Percentiles rank a stretch among this genome's conserved stretches.
phyloP scores from a whole-genome alignment of 1,140 invertebrate genomes.

The Parapsyche elsis region DNA sequence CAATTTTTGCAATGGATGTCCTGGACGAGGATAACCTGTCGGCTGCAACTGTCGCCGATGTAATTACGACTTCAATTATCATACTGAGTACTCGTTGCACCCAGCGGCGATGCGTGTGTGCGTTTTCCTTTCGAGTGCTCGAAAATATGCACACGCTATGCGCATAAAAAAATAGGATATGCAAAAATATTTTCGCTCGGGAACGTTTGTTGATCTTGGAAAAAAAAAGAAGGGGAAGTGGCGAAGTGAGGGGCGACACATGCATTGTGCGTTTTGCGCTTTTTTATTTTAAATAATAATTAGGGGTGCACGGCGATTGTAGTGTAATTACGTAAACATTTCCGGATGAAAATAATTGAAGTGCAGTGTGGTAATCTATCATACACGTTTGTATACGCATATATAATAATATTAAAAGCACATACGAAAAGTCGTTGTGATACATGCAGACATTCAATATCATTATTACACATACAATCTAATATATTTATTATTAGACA shows the following conservation, averaged over 20 bases:
- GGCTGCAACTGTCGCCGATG: constrained; percentile 30
- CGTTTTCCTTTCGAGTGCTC: constrained; percentile 10
- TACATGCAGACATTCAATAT: too few relatives aligned
- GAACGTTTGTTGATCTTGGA: constrained; percentile 22
- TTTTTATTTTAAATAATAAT: constrained; percentile 33
- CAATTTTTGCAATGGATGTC: neutral
- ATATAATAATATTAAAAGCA: neutral
- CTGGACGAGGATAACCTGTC: constrained; percentile 17
- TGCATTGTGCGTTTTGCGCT: constrained; percentile 9
- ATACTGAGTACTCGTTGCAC: neutral
- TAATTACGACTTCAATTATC: constrained; percentile 35
- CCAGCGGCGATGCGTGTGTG: neutral
- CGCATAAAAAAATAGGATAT: constrained; percentile 16
- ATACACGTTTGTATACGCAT: neutral
- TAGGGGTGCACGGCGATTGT: constrained; percentile 13
- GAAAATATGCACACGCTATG: constrained; percentile 12
- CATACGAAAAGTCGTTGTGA: too few relatives aligned
- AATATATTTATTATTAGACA: too few relatives aligned
- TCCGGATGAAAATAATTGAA: constrained; percentile 40
- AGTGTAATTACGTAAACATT: constrained; percentile 31
- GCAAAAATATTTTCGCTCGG: constrained; percentile 18
- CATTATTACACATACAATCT: too few relatives aligned
- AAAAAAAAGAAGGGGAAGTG: neutral
- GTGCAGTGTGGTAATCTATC: neutral
- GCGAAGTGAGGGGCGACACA: constrained; percentile 10